Percentiles rank a stretch among this genome's conserved stretches.
phyloP scores from a whole-genome alignment of 2,888 invertebrate species.

The Drosophila vallismaia region DNA sequence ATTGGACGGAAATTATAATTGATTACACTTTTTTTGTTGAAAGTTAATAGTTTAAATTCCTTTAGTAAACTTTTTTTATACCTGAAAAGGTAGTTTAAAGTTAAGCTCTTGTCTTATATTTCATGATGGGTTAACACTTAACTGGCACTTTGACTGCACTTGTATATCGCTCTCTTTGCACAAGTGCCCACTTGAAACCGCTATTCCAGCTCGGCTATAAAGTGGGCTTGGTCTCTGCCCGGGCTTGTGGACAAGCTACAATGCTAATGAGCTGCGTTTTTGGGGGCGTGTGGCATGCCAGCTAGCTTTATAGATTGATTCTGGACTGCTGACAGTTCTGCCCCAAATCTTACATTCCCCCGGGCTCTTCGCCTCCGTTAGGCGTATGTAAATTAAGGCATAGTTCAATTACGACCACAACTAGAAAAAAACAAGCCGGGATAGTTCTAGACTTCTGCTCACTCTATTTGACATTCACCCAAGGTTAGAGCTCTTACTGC shows the following conservation, averaged over 20 bases:
- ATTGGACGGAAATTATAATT: too few species aligned
- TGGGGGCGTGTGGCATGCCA: slow-evolving; percentile 36
- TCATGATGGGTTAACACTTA: slow-evolving; percentile 18
- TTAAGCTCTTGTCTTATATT: background rate
- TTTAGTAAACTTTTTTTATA: too few species aligned
- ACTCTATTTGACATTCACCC: slow-evolving; percentile 63
- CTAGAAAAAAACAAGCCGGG: slow-evolving; percentile 14
- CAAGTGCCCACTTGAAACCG: slow-evolving; percentile 31
- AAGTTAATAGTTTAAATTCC: too few species aligned
- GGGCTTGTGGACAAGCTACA: slow-evolving; percentile 19
- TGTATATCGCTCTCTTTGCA: background rate
- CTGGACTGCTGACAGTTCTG: slow-evolving; percentile 12
- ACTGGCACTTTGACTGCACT: slow-evolving; percentile 1
- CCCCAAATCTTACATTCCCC: background rate
- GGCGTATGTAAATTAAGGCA: slow-evolving; percentile 54
- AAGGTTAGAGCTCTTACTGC: slow-evolving; percentile 55
- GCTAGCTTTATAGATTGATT: slow-evolving; percentile 36
- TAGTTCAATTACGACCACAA: slow-evolving; percentile 49
- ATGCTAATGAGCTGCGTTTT: slow-evolving; percentile 45
- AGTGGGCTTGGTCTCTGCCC: slow-evolving; percentile 32
- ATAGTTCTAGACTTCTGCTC: slow-evolving; percentile 10
- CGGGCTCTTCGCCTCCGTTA: background rate
- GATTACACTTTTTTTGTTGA: too few species aligned
- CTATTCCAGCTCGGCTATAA: slow-evolving; percentile 19
- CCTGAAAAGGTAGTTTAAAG: too few species aligned